phyloP scores from a whole-genome alignment of 2,113 vertebrate species.

The Kryptolebias marmoratus region DNA sequence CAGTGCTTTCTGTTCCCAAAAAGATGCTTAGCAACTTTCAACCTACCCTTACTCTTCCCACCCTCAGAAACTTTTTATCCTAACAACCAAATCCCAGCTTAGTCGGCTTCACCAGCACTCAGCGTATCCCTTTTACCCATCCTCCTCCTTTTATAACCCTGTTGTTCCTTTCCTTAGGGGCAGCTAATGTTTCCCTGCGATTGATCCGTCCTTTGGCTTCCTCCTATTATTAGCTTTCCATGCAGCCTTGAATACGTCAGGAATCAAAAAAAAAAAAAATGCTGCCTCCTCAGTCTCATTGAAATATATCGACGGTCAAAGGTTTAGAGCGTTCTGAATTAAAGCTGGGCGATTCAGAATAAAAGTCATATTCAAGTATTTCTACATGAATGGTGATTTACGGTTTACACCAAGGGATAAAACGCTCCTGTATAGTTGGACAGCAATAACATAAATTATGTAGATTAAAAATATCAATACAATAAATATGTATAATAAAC shows the following conservation, averaged over 20 bases:
- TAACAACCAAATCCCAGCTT: constrained; percentile 12
- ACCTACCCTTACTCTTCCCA: constrained; percentile 6
- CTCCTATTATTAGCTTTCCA: constrained; percentile 71
- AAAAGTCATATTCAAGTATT: neutral
- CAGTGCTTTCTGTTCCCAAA: constrained; percentile 5
- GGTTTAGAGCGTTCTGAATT: neutral
- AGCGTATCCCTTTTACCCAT: neutral
- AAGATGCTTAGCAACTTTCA: neutral
- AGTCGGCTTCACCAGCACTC: constrained; percentile 12
- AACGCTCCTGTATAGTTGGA: too few relatives aligned
- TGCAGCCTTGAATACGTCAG: constrained; percentile 47
- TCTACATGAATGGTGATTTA: neutral
- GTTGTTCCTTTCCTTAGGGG: constrained; percentile 44
- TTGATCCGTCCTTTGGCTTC: constrained; percentile 70
- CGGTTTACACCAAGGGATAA: neutral
- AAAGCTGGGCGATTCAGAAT: neutral
- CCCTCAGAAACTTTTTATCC: constrained; percentile 14
- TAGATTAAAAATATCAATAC: too few relatives aligned
- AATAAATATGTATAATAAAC: too few relatives aligned
- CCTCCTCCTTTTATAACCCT: constrained; percentile 24
- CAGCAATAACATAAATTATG: too few relatives aligned
- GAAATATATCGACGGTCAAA: constrained; percentile 12
- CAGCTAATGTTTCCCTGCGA: constrained; percentile 73
- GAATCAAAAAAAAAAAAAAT: constrained; percentile 35
- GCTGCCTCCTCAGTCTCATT: constrained; percentile 15